phyloP scores from a whole-genome alignment of 2,888 invertebrate genomes.

The Acanthopleura granulata region DNA sequence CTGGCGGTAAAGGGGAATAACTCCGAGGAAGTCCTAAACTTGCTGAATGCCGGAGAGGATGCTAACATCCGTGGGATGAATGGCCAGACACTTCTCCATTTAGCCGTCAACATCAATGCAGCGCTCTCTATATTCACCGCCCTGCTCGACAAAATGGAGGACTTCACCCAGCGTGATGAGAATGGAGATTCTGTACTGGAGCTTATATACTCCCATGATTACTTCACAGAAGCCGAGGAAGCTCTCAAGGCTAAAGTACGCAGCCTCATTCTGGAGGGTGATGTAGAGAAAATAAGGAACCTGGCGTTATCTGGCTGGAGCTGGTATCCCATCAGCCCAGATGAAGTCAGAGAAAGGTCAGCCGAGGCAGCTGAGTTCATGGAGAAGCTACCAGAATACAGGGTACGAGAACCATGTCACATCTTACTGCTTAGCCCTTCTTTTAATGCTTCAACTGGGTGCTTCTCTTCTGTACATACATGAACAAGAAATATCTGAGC shows the following conservation, averaged over 20 bases:
- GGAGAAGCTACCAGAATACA: conserved; percentile 31
- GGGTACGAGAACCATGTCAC: conserved; percentile 29
- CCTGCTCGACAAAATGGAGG: conserved; percentile 41
- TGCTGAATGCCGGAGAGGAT: conserved; percentile 34
- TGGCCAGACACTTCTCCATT: conserved; percentile 45
- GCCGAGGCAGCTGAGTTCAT: conserved; percentile 34
- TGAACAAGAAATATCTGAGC: too few species aligned
- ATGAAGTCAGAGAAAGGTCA: conserved; percentile 31
- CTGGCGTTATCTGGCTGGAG: conserved; percentile 43
- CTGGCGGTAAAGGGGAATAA: conserved; percentile 39
- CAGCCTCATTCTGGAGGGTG: conserved; percentile 33
- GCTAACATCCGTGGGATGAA: conserved; percentile 32
- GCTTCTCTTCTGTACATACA: too few species aligned
- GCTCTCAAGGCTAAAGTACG: conserved; percentile 33
- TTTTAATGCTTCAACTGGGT: too few species aligned
- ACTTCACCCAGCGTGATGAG: conserved; percentile 37
- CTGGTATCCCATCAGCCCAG: conserved; percentile 23
- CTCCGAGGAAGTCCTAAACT: conserved; percentile 33
- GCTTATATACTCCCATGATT: conserved; percentile 33
- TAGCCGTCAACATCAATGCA: conserved; percentile 40
- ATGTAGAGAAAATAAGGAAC: conserved; percentile 35
- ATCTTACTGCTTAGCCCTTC: too few species aligned
- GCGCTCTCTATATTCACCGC: conserved; percentile 41
- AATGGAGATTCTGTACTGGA: conserved; percentile 47
- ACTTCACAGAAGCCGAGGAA: conserved; percentile 30